These are phyloP conservation scores for Prunella himalayana DNA, from an alignment of 2,113 vertebrate genomes.

Conservation along the genomic window DNA sequence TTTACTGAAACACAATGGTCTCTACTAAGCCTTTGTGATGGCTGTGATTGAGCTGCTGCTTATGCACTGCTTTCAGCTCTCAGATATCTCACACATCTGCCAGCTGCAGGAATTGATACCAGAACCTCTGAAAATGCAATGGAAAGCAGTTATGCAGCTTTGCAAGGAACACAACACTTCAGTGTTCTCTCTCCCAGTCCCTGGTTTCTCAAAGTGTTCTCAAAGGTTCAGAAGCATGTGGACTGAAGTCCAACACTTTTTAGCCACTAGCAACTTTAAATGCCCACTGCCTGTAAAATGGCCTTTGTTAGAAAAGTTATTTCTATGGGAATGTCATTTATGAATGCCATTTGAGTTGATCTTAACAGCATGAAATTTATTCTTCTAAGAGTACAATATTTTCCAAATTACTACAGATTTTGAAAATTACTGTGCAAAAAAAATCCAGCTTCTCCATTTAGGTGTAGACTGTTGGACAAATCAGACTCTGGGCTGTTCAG, in stretches of 20 bases:
- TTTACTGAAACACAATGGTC: neutral
- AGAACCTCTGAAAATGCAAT: neutral
- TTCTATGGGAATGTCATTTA: neutral
- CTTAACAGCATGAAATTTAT: neutral
- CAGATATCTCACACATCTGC: neutral
- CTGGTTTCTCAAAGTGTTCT: neutral
- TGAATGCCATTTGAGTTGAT: neutral
- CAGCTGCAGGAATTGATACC: neutral
- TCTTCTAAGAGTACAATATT: neutral
- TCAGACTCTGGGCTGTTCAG: neutral
- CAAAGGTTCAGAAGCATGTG: neutral
- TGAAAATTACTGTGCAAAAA: neutral
- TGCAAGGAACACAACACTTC: neutral
- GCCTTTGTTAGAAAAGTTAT: neutral
- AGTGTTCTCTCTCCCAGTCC: neutral
- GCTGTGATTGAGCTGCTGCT: neutral
- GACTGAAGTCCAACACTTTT: neutral
- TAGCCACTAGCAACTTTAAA: neutral
- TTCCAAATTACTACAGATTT: neutral
- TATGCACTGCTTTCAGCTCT: neutral
- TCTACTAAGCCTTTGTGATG: neutral
- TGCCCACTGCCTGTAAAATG: neutral
- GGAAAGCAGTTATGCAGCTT: neutral
- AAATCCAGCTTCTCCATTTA: neutral
- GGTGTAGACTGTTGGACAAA: neutral